These are phyloP conservation scores for Ichneumon xanthorius DNA, from an alignment of 2,888 invertebrate genomes.

Conservation along the genomic window DNA sequence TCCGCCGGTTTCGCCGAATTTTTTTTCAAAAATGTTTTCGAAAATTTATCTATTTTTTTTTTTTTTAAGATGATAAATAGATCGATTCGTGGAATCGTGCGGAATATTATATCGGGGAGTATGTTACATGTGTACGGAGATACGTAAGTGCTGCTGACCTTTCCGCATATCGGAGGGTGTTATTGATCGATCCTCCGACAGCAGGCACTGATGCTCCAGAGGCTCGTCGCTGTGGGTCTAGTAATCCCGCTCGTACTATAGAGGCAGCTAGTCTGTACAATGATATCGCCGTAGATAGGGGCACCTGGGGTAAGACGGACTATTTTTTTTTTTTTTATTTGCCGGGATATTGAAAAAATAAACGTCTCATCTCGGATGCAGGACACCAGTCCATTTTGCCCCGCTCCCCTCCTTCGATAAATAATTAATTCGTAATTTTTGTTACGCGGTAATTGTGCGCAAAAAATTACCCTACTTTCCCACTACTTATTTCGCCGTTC, in stretches of 20 bases:
- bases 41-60: background rate
- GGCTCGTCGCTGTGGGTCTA: constrained; percentile 37
- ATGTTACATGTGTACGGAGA: constrained; percentile 41
- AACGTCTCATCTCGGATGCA: too few relatives aligned
- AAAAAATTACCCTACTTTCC: background rate
- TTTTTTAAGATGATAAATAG: background rate
- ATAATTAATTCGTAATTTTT: too few relatives aligned
- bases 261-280: background rate
- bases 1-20: background rate
- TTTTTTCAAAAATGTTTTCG: background rate
- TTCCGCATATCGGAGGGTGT: constrained; percentile 59
- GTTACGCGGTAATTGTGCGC: background rate
- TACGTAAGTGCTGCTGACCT: constrained; percentile 72
- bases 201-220: constrained; percentile 47
- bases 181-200: constrained; percentile 69
- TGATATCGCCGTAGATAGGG: constrained; percentile 8
- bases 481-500: too few relatives aligned
- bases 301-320: too few relatives aligned
- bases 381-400: too few relatives aligned
- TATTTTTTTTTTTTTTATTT: too few relatives aligned
- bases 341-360: too few relatives aligned
- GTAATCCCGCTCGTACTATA: background rate
- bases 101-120: background rate
- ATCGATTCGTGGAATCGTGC: background rate
- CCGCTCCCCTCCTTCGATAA: too few relatives aligned